phyloP scores from a whole-genome alignment of 2,113 vertebrate species.

The Nesogale talazaci region DNA sequence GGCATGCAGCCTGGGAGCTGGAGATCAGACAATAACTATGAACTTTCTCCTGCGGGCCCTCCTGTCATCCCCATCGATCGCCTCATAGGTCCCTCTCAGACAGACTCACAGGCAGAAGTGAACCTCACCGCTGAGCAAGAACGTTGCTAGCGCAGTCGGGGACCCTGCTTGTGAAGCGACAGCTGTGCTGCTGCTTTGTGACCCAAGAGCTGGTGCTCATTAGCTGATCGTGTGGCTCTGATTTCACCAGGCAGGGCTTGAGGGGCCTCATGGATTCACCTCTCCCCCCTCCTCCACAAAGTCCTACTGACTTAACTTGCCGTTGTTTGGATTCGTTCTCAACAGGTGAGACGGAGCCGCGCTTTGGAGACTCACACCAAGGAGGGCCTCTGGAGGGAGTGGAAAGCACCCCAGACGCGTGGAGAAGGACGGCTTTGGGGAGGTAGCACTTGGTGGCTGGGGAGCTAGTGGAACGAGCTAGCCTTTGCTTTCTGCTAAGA shows the following conservation, averaged over 20 bases:
- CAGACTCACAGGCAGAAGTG: background rate
- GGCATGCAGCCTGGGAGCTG: background rate
- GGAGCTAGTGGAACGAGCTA: background rate
- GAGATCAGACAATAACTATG: background rate
- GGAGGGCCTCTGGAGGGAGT: conserved; percentile 52
- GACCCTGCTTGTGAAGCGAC: background rate
- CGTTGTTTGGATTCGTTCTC: conserved; percentile 65
- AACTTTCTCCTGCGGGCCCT: background rate
- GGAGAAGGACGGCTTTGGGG: conserved; percentile 63
- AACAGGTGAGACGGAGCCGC: conserved; percentile 78
- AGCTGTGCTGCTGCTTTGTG: background rate
- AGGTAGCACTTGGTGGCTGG: conserved; percentile 75
- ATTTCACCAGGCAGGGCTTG: background rate
- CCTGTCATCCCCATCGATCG: background rate
- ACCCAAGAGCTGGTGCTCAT: background rate
- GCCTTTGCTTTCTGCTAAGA: conserved; percentile 2
- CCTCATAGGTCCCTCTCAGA: background rate
- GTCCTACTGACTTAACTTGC: background rate
- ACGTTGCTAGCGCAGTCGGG: background rate
- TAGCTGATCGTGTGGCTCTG: background rate
- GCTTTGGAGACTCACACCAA: conserved; percentile 48
- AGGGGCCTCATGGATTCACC: background rate
- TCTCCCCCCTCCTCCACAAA: background rate
- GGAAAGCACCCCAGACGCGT: conserved; percentile 56
- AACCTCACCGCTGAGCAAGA: conserved; percentile 8